Evolutionary conservation across 2,113 vertebrate genomes (phyloP).

Genomic region (Stigmatopora nigra): DNA sequence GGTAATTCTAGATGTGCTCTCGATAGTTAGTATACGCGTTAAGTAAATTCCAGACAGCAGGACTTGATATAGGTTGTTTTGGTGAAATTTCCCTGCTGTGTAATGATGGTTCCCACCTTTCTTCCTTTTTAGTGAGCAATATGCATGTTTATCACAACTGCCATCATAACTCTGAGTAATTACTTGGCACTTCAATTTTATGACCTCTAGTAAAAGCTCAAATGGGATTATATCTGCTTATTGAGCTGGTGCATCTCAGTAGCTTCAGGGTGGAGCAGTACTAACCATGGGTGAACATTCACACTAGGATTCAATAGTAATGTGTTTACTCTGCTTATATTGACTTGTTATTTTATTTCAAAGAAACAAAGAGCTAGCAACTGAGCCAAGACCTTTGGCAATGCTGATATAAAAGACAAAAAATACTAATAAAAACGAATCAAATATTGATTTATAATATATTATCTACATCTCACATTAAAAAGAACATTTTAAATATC

Average conservation of each 20-base stretch:
- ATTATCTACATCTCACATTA: background rate
- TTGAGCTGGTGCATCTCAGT: constrained; percentile 13
- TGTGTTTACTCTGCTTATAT: background rate
- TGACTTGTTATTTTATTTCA: background rate
- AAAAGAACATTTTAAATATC: constrained; percentile 5
- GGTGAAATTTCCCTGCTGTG: constrained; percentile 20
- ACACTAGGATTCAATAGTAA: background rate
- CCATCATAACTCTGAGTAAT: constrained; percentile 46
- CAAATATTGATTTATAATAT: too few species aligned
- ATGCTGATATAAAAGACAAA: background rate
- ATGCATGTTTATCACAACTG: constrained; percentile 38
- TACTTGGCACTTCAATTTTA: constrained; percentile 46
- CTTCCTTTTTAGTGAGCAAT: constrained; percentile 28
- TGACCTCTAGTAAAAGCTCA: constrained; percentile 49
- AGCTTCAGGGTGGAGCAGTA: constrained; percentile 11
- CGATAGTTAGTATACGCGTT: constrained; percentile 32
- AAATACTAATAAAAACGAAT: background rate
- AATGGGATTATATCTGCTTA: constrained; percentile 44
- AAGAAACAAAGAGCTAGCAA: background rate
- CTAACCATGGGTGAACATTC: constrained; percentile 12
- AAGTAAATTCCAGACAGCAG: constrained; percentile 16
- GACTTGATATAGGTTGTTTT: constrained; percentile 28
- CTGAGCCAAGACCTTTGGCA: background rate
- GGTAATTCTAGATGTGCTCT: constrained; percentile 30
- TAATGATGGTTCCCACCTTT: constrained; percentile 21